Base-by-base conservation (phyloP, 2,113 vertebrate genomes). In the Ariopsis seemanni region DNA sequence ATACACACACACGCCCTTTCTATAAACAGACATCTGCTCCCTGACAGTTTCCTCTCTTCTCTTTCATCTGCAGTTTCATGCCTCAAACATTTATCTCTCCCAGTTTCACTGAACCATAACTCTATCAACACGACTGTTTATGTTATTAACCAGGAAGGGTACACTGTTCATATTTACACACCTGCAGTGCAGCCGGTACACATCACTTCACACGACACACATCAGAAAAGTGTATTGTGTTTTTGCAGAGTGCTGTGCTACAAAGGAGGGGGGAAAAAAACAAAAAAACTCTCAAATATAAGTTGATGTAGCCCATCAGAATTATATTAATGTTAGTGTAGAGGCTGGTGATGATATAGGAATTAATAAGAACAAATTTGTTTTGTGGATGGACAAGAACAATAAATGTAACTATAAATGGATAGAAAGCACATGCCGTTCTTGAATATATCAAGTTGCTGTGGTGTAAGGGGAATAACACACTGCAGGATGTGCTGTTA, bases 111-210 rank as follows among this genome's bases (percentile, higher is more conserved):
- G 52, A 79, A 57, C 52, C 77, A 30, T 25, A 27, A 27, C 52
- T 77, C 74, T 48, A 7, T 79, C 77, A 55, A 27, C 77, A 27
- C 1, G 30, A 15, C 14, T 57, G 77, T 57, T 55, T 27, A 55
- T 57, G 77, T 17, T 30, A 57, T 79, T 55, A 79, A 30, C 11
- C 77, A 79, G 77, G 77, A 79, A 55, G 52, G 52, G 27, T 55
- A 57, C 77, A 79, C 22, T 53, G 52, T 17, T 57, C 77, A 30
- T 79, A 79, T 55, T 79, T 79, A 79, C 25, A 79, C 77, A 79
- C 77, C 77, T 79, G 77, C 52, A 27, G 25, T 27, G 75, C 75
- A 55, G 75, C 25, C 5, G 75, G 75, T 27, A 27, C 52, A 17
- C 25, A 55, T 79, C 75, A 79, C 25, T 55, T 55, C 75, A 27